These are phyloP conservation scores for Peromyscus californicus DNA, from an alignment of 2,113 vertebrate genomes.

Conservation along the genomic window DNA sequence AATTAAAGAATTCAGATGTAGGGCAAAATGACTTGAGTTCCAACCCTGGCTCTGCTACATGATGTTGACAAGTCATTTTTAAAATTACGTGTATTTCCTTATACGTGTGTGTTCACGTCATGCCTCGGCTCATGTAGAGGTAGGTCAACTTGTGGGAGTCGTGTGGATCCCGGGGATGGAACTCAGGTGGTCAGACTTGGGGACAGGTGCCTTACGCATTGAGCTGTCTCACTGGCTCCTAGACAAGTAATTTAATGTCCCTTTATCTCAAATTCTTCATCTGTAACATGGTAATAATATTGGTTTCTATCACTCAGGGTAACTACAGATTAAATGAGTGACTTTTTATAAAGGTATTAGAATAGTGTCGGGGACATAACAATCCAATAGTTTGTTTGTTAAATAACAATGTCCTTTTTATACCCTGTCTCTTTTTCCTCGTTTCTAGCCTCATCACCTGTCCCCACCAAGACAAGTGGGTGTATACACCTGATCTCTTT, in stretches of 20 bases:
- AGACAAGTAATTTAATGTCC: neutral
- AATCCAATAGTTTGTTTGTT: neutral
- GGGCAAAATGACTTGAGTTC: neutral
- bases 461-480: neutral
- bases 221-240: neutral
- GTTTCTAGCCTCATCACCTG: neutral
- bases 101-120: neutral
- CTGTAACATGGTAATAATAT: neutral
- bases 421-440: neutral
- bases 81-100: neutral
- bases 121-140: neutral
- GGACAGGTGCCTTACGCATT: neutral
- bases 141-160: neutral
- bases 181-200: neutral
- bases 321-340: neutral
- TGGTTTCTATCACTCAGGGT: neutral
- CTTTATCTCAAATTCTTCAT: neutral
- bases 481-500: neutral
- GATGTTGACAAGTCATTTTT: neutral
- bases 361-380: neutral
- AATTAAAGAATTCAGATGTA: conserved; percentile 39
- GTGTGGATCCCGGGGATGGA: too few relatives aligned
- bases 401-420: neutral
- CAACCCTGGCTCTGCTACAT: neutral
- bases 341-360: conserved; percentile 23